Percentiles rank a stretch among this genome's conserved stretches.
Conservation (phyloP, 2,797 vertebrate genomes). For the Tarsius wallacei region DNA sequence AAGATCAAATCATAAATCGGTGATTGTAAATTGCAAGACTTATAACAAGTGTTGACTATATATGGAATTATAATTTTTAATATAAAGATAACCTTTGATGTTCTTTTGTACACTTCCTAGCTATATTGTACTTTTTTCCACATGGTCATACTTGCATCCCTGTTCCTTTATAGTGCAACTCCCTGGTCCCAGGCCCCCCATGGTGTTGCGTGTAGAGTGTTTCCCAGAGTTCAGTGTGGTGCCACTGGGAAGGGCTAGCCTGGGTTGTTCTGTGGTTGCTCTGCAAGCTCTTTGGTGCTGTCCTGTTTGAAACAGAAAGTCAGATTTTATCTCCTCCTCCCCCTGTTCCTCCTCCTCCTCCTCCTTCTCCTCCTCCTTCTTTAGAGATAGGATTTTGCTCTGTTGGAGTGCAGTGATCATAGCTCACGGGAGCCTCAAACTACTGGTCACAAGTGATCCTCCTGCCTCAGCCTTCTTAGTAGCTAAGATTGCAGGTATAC, state of each 20-base stretch:
- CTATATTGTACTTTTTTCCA: fast-evolving
- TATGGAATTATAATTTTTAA: background rate
- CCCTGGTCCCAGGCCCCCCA: background rate
- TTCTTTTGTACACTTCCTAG: background rate
- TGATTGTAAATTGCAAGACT: fast-evolving
- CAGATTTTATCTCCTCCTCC: background rate
- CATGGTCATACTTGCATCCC: fast-evolving
- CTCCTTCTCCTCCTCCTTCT: too few species aligned
- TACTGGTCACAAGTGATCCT: too few species aligned
- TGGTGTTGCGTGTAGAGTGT: fast-evolving
- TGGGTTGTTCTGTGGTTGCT: background rate
- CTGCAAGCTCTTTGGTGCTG: background rate
- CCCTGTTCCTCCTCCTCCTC: too few species aligned
- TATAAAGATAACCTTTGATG: fast-evolving
- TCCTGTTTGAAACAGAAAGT: background rate
- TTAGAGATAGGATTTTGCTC: too few species aligned
- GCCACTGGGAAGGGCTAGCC: background rate
- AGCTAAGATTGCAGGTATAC: too few species aligned
- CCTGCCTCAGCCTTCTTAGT: too few species aligned
- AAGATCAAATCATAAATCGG: fast-evolving
- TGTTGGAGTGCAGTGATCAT: too few species aligned
- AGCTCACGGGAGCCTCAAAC: too few species aligned
- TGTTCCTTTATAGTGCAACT: fast-evolving
- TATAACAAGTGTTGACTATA: background rate
- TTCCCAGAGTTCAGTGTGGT: background rate